A percentile compares a stretch with the other conserved stretches of the same genome.
These are phyloP conservation scores for Aleiodes leptofemur DNA, from an alignment of 2,888 invertebrate species.

Conservation along the genomic window DNA sequence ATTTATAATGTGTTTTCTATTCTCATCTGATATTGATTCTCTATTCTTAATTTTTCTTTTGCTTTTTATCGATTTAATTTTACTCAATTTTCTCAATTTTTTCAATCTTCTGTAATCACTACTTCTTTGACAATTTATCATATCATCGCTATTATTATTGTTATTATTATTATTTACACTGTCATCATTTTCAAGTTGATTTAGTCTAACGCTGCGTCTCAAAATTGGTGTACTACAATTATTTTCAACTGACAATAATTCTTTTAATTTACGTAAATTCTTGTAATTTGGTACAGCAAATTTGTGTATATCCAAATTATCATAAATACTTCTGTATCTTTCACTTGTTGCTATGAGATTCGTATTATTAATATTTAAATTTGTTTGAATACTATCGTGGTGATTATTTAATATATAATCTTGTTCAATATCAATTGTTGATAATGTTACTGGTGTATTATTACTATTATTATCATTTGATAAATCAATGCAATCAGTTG, in stretches of 20 bases:
- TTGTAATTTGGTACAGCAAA: slow-evolving; percentile 45
- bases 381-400: slow-evolving; percentile 67
- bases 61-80: slow-evolving; percentile 51
- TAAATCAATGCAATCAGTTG: slow-evolving; percentile 68
- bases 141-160: not conserved
- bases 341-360: slow-evolving; percentile 48
- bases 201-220: slow-evolving; percentile 68
- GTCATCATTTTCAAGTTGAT: slow-evolving; percentile 68
- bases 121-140: slow-evolving; percentile 36
- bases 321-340: slow-evolving; percentile 46
- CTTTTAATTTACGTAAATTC: slow-evolving; percentile 51
- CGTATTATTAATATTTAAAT: slow-evolving; percentile 61
- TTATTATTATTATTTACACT: slow-evolving; percentile 55
- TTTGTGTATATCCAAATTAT: slow-evolving; percentile 44
- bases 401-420: slow-evolving; percentile 68
- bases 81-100: slow-evolving; percentile 42
- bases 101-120: slow-evolving; percentile 49
- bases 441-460: slow-evolving; percentile 63
- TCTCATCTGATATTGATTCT: slow-evolving; percentile 63
- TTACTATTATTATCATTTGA: slow-evolving; percentile 62
- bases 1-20: slow-evolving; percentile 54
- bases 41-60: slow-evolving; percentile 59
- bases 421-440: slow-evolving; percentile 67
- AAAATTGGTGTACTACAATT: slow-evolving; percentile 62
- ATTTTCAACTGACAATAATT: slow-evolving; percentile 53